phyloP scores from a whole-genome alignment of 1,140 invertebrate species.

The Cyrtorhinus lividipennis region DNA sequence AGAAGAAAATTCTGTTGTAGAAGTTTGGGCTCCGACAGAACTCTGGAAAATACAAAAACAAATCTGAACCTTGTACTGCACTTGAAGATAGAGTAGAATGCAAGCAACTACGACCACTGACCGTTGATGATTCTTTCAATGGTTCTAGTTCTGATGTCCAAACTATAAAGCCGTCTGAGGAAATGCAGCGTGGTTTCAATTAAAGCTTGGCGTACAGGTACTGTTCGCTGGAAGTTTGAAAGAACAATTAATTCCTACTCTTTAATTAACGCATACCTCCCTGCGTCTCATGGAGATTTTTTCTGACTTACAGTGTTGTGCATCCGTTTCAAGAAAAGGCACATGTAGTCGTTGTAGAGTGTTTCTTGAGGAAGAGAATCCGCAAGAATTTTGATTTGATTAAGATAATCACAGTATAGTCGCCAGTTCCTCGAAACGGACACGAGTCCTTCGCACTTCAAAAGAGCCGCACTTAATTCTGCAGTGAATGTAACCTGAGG shows the following conservation, averaged over 20 bases:
- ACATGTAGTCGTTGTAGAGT: slow-evolving; percentile 52
- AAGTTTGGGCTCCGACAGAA: slow-evolving; percentile 43
- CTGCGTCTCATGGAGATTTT: no score
- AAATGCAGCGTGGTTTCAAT: not conserved
- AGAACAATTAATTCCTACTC: no score
- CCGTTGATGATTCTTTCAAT: slow-evolving; percentile 35
- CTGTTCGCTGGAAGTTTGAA: not conserved
- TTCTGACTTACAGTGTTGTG: slow-evolving; percentile 44
- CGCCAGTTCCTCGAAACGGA: slow-evolving; percentile 49
- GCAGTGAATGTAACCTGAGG: slow-evolving; percentile 1
- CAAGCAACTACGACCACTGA: no score
- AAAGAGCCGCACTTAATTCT: slow-evolving; percentile 42
- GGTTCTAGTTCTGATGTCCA: slow-evolving; percentile 43
- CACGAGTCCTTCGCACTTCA: slow-evolving; percentile 48
- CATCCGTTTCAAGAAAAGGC: slow-evolving; percentile 43
- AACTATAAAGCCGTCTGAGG: slow-evolving; percentile 32
- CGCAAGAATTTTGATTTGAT: slow-evolving; percentile 44
- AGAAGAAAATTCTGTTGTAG: slow-evolving; percentile 47
- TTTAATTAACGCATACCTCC: no score
- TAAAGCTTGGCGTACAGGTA: not conserved
- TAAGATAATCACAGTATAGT: slow-evolving; percentile 42
- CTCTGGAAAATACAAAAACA: no score
- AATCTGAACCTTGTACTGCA: no score
- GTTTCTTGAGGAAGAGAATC: slow-evolving; percentile 46
- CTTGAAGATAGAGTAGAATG: no score